A percentile compares a stretch with the other conserved stretches of the same genome.
Conservation (phyloP, 2,113 vertebrate genomes). For the Ramphastos sulfuratus region DNA sequence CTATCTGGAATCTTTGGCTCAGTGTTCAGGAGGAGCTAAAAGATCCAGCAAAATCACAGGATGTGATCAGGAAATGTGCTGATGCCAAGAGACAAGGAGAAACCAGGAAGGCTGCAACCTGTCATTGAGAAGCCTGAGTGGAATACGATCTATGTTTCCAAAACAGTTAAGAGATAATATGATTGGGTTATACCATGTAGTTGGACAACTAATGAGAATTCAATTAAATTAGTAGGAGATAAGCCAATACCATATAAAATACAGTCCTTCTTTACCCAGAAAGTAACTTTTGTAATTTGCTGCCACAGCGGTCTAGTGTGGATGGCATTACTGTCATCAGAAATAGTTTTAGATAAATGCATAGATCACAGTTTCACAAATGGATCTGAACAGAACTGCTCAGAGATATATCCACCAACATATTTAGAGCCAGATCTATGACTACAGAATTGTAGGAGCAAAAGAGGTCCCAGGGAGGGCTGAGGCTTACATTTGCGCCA, state of each 20-base stretch:
- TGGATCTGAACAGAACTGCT: not conserved
- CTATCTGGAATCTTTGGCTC: not conserved
- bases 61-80: not conserved
- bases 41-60: not conserved
- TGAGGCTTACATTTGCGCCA: not conserved
- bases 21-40: not conserved
- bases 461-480: not conserved
- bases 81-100: not conserved
- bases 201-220: not conserved
- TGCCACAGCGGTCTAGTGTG: rapidly evolving
- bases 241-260: not conserved
- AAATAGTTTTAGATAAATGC: not conserved
- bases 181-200: not conserved
- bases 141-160: not conserved
- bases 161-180: not conserved
- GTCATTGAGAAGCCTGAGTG: not conserved
- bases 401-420: not conserved
- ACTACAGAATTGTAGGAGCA: not conserved
- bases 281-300: not conserved
- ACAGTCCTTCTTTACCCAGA: not conserved
- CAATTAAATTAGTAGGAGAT: not conserved
- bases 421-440: not conserved
- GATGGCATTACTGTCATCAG: not conserved
- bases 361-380: not conserved
- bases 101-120: not conserved